Evolutionary conservation across 2,797 vertebrate species (phyloP), one percentile per base, ranked within the genome.

Genomic region (Siniperca obscura): DNA sequence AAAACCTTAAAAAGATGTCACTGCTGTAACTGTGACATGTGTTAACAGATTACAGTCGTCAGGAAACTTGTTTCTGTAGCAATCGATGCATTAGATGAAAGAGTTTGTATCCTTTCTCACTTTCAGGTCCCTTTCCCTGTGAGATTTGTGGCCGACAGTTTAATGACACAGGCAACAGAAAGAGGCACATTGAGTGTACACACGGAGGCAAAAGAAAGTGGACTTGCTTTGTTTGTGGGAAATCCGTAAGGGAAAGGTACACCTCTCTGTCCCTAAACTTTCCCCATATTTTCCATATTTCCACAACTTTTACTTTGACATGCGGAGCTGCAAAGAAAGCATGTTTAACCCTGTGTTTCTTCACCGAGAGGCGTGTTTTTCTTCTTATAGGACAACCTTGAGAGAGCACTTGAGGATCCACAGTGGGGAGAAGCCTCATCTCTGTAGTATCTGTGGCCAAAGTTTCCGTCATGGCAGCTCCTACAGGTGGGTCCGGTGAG

Each of bases 121-220:
- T 65, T 56, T 19, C 73, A 99, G 98, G 98, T 73, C 98, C 98
- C 25, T 99, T 99, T 81, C 98, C 98, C 5, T 99, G 98, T 92
- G 97, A 98, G 83, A 98, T 99, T 87, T 99, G 98, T 86, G 98
- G 98, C n/a, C 96, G 98, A 9, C 97, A 99, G 76, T 99, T 99
- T 87, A 99, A 99, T 27, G 98, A 99, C 93, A 98, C 97, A 0
- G 98, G 98, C 70, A 99, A 99, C 94, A 94, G 97, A 85, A 99
- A 98, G 82, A 97, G 98, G 65, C 98, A 99, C 90, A 97, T 98
- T 9, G 98, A 99, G 90, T 99, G 98, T 89, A 99, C 98, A 48
- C 98, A 99, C 9, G 98, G 98, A 70, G 98, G 98, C 59, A 99
- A 99, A 87, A 96, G 98, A 76, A 99, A 99, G 84, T 99, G 98